Evolutionary conservation across 2,113 vertebrate genomes (phyloP).

Genomic region (Seriola rivoliana): DNA sequence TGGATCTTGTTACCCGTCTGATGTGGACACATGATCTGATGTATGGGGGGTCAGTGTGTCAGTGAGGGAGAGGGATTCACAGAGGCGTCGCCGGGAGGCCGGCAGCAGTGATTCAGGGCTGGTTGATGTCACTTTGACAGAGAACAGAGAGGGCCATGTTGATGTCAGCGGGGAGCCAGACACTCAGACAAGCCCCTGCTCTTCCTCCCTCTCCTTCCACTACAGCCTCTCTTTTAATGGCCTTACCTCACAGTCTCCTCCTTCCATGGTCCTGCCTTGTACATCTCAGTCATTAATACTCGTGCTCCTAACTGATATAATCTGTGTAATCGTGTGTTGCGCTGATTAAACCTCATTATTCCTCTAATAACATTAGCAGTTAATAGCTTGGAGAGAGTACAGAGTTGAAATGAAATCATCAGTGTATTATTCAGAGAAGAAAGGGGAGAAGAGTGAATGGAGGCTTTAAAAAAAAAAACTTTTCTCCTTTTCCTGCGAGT

Average conservation of each 20-base stretch:
- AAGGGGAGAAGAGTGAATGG: conserved; percentile 44
- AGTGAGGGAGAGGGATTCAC: conserved; percentile 58
- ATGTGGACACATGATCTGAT: conserved; percentile 60
- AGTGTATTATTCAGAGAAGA: conserved; percentile 44
- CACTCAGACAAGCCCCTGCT: conserved; percentile 31
- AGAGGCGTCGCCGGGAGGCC: conserved; percentile 36
- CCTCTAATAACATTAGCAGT: conserved; percentile 54
- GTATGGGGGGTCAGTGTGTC: conserved; percentile 54
- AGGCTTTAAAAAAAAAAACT: conserved; percentile 31
- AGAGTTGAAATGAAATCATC: conserved; percentile 50
- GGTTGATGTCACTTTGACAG: conserved; percentile 79
- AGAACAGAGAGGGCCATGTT: conserved; percentile 75
- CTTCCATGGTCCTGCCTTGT: conserved; percentile 3
- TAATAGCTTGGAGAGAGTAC: conserved; percentile 43
- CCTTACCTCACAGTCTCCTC: conserved; percentile 32
- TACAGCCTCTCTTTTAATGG: conserved; percentile 36
- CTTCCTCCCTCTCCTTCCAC: conserved; percentile 16
- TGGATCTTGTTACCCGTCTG: conserved; percentile 69
- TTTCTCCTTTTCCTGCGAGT: conserved; percentile 24
- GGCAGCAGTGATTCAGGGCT: conserved; percentile 58
- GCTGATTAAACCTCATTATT: conserved; percentile 67
- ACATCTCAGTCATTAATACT: conserved; percentile 50
- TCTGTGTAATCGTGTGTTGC: conserved; percentile 55
- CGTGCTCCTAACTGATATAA: conserved; percentile 48
- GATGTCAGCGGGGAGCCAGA: conserved; percentile 67